phyloP scores from a whole-genome alignment of 2,797 vertebrate species.

The Muscicapa striata region DNA sequence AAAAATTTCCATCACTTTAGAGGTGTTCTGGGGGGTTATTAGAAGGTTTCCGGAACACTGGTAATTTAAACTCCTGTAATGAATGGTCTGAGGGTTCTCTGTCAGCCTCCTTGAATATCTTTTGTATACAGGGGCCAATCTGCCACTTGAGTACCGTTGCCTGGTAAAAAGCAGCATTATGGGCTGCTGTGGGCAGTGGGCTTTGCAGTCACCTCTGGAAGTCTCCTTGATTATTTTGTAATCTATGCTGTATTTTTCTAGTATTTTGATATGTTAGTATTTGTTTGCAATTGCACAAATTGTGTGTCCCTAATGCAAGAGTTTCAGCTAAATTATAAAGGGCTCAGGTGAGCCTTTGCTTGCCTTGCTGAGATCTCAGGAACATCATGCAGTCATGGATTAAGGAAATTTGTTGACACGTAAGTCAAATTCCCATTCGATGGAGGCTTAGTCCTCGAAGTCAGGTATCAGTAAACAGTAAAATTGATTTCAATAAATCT shows the following conservation, averaged over 20 bases:
- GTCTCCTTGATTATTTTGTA: background rate
- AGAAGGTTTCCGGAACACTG: background rate
- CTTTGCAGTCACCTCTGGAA: background rate
- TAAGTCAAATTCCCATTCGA: background rate
- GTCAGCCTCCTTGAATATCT: background rate
- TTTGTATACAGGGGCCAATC: background rate
- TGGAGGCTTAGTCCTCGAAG: background rate
- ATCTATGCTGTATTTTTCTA: background rate
- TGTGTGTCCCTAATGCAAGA: background rate
- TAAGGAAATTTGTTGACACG: background rate
- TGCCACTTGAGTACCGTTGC: background rate
- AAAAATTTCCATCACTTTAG: conserved; percentile 22
- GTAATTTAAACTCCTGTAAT: background rate
- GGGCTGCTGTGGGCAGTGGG: background rate
- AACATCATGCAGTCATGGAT: background rate
- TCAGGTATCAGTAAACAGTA: background rate
- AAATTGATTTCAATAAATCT: background rate
- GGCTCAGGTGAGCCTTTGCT: background rate
- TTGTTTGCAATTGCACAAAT: background rate
- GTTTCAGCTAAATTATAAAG: background rate
- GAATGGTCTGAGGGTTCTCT: background rate
- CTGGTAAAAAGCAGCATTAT: background rate
- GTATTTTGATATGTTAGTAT: background rate
- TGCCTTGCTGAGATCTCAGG: background rate
- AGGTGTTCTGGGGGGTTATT: background rate